Evolutionary conservation across 2,888 invertebrate species (phyloP), one percentile per base, ranked within the genome.

Genomic region (Geophilus truncorum): DNA sequence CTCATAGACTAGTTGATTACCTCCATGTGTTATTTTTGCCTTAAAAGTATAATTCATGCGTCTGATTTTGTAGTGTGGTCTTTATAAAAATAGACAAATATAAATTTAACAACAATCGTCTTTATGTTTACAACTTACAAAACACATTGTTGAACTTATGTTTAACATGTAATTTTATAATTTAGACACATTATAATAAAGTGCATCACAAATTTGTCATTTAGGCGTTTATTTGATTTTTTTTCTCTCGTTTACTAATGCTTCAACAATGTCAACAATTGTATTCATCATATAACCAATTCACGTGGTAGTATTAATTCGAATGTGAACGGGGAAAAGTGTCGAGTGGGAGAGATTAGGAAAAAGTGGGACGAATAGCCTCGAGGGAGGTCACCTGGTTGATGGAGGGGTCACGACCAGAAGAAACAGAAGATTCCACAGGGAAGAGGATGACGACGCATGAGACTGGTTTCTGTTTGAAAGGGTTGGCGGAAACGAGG

Each of bases 401-500:
- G 57, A 57, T 18, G 18, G 57, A 2, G 57, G 57, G 57, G 57
- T 57, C 57, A 57, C 57, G 57, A 57, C 57, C 57, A 57, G 57
- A 57, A 4, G 57, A 57, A 21, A 57, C 57, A 18, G 57, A 57
- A 57, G 57, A 57, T 57, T 57, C 15, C 57, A 57, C 23, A 21
- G 57, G 57, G 57, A 57, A 57, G n/a, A n/a, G n/a, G 23, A 18
- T 21, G 57, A 57, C 23, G 5, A 18, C 57, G 57, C 18, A 21
- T 18, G 57, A 23, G 57, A 57, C 57, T 57, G 57, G 57, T 57
- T 57, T 57, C 18, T 57, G 5, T 51, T 57, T 57, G 18, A 57
- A 57, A 57, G 57, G 57, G 57, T 57, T 57, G 57, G 57, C 57
- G 57, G 57, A 57, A n/a, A n/a, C n/a, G n/a, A n/a, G n/a, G n/a